Base-by-base conservation (phyloP, 2,113 vertebrate genomes). In the Chaenogobius annularis region DNA sequence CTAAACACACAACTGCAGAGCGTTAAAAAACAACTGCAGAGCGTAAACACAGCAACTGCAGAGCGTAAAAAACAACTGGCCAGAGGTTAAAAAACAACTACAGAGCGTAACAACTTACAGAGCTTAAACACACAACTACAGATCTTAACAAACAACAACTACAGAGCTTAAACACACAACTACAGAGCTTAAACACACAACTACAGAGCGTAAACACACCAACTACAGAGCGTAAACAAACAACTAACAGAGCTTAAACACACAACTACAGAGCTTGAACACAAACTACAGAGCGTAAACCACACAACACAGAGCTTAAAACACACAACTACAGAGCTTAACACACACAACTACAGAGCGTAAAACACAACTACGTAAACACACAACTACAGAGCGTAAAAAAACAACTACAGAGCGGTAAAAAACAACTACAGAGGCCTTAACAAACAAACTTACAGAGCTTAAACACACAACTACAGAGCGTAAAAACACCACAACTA, bases 21-120 rank as follows among this genome's bases (percentile, higher is more conserved):
- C 11, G 46, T 80, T 0, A 40, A 82, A 48, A 78, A 77, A 77
- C 83, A 84, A 66, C 10, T 69, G 1, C 65, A 78, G 59, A 68
- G 68, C 54, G 47, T 15, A 17, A 50, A 17, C 47, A 14, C 1
- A 17, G 14, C 47, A 14, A 50, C 47, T 10, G 10, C 35, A 44
- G 43, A 6, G 8, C 10, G 43, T 9, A 44, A 44, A 44, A 4
- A 44, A 44, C n/a, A n/a, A n/a, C n/a, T n/a, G n/a, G n/a, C n/a
- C n/a, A n/a, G n/a, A n/a, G n/a, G n/a, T n/a, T n/a, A n/a, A n/a
- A n/a, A 44, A 44, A 44, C 43, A 35, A 35, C 3, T 15, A 14
- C 12, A 17, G 5, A 19, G 48, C 10, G 7, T 19, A 19, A 15
- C n/a, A n/a, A n/a, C n/a, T n/a, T n/a, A n/a, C n/a, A n/a, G n/a